Evolutionary conservation across 2,888 invertebrate species (phyloP).

Genomic region (Drosophila cracens): DNA sequence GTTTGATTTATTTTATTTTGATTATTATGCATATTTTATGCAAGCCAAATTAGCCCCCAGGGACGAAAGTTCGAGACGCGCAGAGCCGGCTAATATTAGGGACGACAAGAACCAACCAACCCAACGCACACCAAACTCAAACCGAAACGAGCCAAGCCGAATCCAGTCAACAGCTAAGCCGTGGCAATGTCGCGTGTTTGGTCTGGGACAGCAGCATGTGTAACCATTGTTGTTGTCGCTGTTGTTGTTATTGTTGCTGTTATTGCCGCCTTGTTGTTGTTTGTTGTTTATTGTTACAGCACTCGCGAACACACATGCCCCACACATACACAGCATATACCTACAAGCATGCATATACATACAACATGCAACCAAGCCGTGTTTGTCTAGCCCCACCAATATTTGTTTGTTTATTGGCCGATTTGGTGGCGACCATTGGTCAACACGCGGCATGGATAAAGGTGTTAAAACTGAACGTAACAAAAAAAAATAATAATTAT

Average conservation of each 20-base stretch:
- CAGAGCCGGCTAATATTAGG: slow-evolving; percentile 35
- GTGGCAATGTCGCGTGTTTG: slow-evolving; percentile 72
- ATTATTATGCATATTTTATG: slow-evolving; percentile 80
- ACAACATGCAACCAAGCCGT: slow-evolving; percentile 18
- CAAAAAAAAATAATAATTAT: background rate
- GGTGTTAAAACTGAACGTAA: slow-evolving; percentile 51
- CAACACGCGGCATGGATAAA: slow-evolving; percentile 43
- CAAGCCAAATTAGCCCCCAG: slow-evolving; percentile 65
- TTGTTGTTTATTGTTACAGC: slow-evolving; percentile 76
- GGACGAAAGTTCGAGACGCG: slow-evolving; percentile 39
- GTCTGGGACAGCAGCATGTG: slow-evolving; percentile 51
- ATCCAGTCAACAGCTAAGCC: slow-evolving; percentile 30
- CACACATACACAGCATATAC: background rate
- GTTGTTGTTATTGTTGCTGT: slow-evolving; percentile 16
- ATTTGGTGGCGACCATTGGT: slow-evolving; percentile 71
- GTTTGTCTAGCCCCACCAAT: slow-evolving; percentile 70
- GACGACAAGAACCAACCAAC: slow-evolving; percentile 16
- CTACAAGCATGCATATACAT: background rate
- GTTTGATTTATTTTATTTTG: slow-evolving; percentile 79
- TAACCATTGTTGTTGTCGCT: slow-evolving; percentile 58
- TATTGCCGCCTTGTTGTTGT: slow-evolving; percentile 45
- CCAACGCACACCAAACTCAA: background rate
- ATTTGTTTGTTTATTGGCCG: slow-evolving; percentile 81
- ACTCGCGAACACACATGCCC: slow-evolving; percentile 42
- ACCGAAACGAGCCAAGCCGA: background rate